These are phyloP conservation scores for Todiramphus chloris DNA, from an alignment of 2,113 vertebrate genomes.

Conservation along the genomic window DNA sequence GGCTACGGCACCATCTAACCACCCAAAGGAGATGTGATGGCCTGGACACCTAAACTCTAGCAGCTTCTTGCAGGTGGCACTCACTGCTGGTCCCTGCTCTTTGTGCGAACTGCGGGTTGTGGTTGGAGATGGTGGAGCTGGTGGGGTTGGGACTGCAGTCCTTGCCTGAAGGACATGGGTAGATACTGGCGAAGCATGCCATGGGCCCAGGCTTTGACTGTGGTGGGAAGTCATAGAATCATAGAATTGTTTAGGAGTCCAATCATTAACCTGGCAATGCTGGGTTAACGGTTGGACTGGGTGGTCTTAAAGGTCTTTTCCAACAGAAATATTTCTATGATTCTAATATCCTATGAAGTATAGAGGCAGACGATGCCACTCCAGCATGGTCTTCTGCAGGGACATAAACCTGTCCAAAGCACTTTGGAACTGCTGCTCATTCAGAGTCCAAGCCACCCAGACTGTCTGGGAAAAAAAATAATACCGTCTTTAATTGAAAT, in stretches of 20 bases:
- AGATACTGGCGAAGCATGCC: background rate
- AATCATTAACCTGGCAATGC: background rate
- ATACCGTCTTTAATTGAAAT: background rate
- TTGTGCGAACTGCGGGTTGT: background rate
- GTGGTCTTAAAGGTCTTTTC: background rate
- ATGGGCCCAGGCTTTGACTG: background rate
- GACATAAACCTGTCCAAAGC: rapidly evolving
- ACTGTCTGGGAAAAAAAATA: background rate
- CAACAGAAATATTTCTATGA: background rate
- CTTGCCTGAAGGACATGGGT: background rate
- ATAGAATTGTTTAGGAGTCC: background rate
- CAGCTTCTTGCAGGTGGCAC: background rate
- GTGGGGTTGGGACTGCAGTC: background rate
- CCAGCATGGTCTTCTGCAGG: background rate
- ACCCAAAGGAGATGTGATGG: background rate
- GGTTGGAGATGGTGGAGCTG: background rate
- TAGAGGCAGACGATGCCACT: no score
- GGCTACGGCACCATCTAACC: background rate
- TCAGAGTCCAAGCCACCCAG: background rate
- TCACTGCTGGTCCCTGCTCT: background rate
- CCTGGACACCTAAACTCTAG: no score
- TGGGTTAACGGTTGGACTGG: no score
- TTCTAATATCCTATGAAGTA: background rate
- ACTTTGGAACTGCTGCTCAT: rapidly evolving
- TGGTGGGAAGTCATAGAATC: background rate